Conservation (phyloP, 1,140 invertebrate species). For the Conus betulinus region DNA sequence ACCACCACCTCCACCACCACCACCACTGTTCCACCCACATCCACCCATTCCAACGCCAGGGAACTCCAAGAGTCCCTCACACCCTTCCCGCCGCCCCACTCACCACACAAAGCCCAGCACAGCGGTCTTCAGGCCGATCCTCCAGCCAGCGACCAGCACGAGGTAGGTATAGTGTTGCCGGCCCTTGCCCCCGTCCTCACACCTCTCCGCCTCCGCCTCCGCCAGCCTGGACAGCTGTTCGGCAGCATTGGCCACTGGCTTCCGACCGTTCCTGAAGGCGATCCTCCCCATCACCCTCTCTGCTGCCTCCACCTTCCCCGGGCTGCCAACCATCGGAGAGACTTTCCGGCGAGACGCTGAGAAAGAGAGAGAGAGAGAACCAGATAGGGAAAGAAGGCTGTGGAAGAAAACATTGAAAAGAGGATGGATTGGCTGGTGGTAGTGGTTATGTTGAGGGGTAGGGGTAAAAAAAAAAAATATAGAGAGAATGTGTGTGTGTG, state of each 20-base stretch:
- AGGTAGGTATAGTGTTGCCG: no score
- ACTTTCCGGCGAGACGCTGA: conserved; percentile 56
- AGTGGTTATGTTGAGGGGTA: no score
- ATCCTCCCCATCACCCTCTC: conserved; percentile 54
- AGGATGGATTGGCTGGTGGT: background rate
- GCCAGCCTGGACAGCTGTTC: background rate
- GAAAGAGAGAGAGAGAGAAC: no score
- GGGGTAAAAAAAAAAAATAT: no score
- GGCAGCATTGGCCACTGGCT: background rate
- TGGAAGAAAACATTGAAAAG: no score
- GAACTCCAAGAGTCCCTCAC: no score
- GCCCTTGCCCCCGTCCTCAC: background rate
- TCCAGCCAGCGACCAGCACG: no score
- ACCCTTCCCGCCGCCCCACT: background rate
- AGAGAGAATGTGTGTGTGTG: no score
- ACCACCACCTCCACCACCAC: no score
- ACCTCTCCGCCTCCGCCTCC: background rate
- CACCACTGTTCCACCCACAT: no score
- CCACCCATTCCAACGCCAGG: no score
- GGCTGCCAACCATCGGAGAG: conserved; percentile 56
- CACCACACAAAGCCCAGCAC: conserved; percentile 6
- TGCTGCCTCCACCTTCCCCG: conserved; percentile 56
- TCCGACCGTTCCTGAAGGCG: conserved; percentile 31
- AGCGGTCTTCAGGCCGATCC: background rate
- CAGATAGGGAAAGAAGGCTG: no score